Conservation (phyloP, 2,888 invertebrate genomes). For the Pachydiplax longipennis region DNA sequence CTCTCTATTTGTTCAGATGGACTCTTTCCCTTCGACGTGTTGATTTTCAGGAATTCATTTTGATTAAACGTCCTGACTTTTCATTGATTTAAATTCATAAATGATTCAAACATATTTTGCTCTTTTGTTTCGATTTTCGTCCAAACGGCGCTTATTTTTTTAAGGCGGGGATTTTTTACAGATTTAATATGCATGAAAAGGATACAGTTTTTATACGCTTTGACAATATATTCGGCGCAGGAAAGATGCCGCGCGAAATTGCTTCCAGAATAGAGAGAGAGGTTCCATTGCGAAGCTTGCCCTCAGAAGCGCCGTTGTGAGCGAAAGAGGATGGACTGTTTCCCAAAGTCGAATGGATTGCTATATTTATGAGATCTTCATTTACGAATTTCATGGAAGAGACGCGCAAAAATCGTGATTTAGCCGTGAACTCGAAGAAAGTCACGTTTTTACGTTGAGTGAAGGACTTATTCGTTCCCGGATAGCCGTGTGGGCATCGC, state of each 20-base stretch:
- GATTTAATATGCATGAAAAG: slow-evolving; percentile 34
- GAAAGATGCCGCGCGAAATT: slow-evolving; percentile 13
- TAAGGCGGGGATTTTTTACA: slow-evolving; percentile 18
- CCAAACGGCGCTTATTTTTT: background rate
- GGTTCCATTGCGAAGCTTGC: background rate
- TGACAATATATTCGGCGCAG: background rate
- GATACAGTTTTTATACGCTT: slow-evolving; percentile 27
- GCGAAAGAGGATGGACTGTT: too few relatives aligned
- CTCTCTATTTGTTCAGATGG: slow-evolving; percentile 31
- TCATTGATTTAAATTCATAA: slow-evolving; percentile 44
- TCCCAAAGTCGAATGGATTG: too few relatives aligned
- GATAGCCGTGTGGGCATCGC: too few relatives aligned
- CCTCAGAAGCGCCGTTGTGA: too few relatives aligned
- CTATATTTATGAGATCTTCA: too few relatives aligned
- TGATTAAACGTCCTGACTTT: slow-evolving; percentile 43
- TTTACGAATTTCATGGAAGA: too few relatives aligned
- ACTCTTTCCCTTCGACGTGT: slow-evolving; percentile 39
- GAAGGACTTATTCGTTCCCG: too few relatives aligned
- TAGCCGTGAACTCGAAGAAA: too few relatives aligned
- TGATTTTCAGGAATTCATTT: slow-evolving; percentile 43
- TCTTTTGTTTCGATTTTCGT: slow-evolving; percentile 18
- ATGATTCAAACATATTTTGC: slow-evolving; percentile 35
- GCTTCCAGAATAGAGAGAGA: background rate
- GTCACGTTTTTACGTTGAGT: too few relatives aligned
- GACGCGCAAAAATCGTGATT: too few relatives aligned